A percentile compares a stretch with the other conserved stretches of the same genome.
These are phyloP conservation scores for Myotis myotis DNA, from an alignment of 2,797 vertebrate species.

Conservation along the genomic window DNA sequence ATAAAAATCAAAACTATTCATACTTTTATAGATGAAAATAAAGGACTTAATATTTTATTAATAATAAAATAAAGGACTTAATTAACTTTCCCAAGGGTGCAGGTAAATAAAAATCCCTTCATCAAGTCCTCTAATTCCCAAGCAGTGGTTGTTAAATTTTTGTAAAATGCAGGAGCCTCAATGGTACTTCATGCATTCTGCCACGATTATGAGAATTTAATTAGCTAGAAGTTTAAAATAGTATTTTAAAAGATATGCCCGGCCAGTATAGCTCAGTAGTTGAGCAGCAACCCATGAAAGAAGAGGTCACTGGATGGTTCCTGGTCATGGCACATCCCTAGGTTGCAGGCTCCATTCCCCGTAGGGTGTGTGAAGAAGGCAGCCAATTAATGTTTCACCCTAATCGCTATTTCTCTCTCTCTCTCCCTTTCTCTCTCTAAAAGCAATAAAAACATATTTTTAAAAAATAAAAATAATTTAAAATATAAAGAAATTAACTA, in stretches of 20 bases:
- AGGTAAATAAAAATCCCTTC: neutral
- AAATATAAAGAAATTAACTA: neutral
- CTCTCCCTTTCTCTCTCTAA: no score
- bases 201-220: neutral
- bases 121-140: neutral
- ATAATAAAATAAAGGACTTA: neutral
- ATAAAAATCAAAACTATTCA: neutral
- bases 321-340: no score
- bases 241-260: neutral
- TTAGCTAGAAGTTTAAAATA: neutral
- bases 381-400: no score
- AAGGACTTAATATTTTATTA: neutral
- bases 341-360: no score
- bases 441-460: no score
- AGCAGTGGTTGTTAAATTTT: neutral
- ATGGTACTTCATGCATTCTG: neutral
- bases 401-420: no score
- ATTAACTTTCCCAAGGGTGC: neutral
- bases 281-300: no score
- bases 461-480: neutral
- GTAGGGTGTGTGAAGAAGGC: no score
- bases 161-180: neutral
- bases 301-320: no score
- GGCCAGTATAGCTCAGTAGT: no score
- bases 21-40: conserved; percentile 7